Conservation (phyloP, 2,888 invertebrate species). For the Tryphoninae sp. region DNA sequence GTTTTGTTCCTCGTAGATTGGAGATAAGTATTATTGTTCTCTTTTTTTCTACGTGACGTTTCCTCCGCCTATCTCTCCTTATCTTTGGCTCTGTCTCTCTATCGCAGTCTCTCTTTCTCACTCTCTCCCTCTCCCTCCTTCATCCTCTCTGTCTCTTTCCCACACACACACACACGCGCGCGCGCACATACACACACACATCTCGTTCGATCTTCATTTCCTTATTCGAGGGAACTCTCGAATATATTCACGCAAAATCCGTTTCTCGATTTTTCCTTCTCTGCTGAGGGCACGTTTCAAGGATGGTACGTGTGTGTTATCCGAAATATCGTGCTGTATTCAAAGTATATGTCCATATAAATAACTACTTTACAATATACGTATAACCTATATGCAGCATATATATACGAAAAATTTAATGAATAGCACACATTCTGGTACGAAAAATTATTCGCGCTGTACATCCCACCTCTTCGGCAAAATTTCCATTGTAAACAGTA, state of each 20-base stretch:
- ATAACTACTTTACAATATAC: not conserved
- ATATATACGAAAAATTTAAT: not conserved
- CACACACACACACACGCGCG: too few relatives aligned
- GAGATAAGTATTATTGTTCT: not conserved
- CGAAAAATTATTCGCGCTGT: not conserved
- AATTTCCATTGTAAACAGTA: slow-evolving; percentile 72
- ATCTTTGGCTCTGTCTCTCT: too few relatives aligned
- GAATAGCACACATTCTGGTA: not conserved
- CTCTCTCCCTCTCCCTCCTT: not conserved
- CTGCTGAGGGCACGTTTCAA: not conserved
- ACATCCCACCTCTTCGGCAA: slow-evolving; percentile 26
- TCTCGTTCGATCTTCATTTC: not conserved
- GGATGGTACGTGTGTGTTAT: not conserved
- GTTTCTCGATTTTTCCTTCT: not conserved
- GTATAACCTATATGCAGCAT: not conserved
- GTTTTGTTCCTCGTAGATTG: not conserved
- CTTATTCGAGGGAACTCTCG: not conserved
- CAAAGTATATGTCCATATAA: not conserved
- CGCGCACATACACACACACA: not conserved
- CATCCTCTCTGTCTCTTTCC: not conserved
- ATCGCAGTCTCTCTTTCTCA: not conserved
- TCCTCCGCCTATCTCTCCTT: not conserved
- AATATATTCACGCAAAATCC: not conserved
- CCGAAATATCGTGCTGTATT: not conserved
- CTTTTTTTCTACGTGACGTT: not conserved